These are phyloP conservation scores for Cirrhinus molitorella DNA, from an alignment of 2,797 vertebrate genomes.

Conservation along the genomic window DNA sequence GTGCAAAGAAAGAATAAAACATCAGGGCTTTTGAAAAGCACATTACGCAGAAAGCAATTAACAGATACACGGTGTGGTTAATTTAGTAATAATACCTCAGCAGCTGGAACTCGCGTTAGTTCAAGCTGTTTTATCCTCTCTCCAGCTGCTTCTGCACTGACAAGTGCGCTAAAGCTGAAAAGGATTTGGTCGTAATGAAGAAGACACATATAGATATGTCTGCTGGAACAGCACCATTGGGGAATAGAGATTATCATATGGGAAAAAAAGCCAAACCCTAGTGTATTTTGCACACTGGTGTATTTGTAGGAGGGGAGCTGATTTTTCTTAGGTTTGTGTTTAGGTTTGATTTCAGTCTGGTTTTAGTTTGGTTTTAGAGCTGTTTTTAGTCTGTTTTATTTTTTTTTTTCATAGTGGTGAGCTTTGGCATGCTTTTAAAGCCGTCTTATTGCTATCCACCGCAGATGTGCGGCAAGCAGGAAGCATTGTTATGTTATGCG, in stretches of 20 bases:
- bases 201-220: constrained; percentile 79
- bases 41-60: constrained; percentile 86
- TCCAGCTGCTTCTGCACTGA: constrained; percentile 80
- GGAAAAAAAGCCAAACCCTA: constrained; percentile 60
- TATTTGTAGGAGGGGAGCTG: constrained; percentile 65
- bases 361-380: constrained; percentile 41
- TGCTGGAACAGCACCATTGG: constrained; percentile 69
- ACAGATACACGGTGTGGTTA: constrained; percentile 82
- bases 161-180: constrained; percentile 78
- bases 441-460: constrained; percentile 75
- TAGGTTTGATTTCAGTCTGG: constrained; percentile 45
- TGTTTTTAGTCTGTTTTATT: constrained; percentile 34
- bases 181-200: constrained; percentile 82
- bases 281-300: constrained; percentile 69
- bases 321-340: constrained; percentile 68
- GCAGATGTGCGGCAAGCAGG: constrained; percentile 76
- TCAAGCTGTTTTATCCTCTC: constrained; percentile 79
- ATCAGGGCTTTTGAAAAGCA: constrained; percentile 79
- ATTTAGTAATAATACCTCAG: constrained; percentile 84
- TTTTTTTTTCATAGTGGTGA: constrained; percentile 68
- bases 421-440: constrained; percentile 75
- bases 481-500: constrained; percentile 74
- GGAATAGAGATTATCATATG: constrained; percentile 76
- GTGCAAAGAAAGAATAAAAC: constrained; percentile 75
- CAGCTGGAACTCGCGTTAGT: constrained; percentile 78